Percentiles rank a stretch among this genome's conserved stretches.
These are phyloP conservation scores for Melanotaenia trifasciata DNA, from an alignment of 2,797 vertebrate genomes.

Conservation along the genomic window DNA sequence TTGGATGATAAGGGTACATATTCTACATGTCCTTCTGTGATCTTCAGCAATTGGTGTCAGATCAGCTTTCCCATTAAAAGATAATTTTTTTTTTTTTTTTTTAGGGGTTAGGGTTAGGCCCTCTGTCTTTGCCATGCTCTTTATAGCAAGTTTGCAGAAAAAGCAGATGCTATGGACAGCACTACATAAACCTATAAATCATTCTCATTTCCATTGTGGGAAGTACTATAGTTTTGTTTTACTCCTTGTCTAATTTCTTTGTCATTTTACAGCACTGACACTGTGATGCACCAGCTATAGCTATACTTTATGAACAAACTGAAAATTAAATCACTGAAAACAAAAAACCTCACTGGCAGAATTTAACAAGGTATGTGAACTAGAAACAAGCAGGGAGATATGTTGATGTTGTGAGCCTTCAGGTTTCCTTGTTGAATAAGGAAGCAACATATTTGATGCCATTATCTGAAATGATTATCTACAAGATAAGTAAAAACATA, in stretches of 20 bases:
- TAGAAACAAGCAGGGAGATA: too few species aligned
- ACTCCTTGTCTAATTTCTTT: background rate
- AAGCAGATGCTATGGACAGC: background rate
- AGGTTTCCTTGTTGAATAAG: background rate
- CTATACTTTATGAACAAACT: background rate
- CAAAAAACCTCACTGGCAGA: too few species aligned
- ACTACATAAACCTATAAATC: background rate
- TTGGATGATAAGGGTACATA: background rate
- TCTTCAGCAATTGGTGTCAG: background rate
- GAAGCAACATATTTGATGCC: background rate
- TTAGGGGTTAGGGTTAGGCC: too few species aligned
- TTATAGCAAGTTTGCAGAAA: background rate
- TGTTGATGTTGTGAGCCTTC: too few species aligned
- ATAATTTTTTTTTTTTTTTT: background rate
- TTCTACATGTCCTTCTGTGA: background rate
- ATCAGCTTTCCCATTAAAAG: constrained; percentile 21
- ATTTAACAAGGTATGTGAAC: too few species aligned
- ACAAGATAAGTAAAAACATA: background rate
- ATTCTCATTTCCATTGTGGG: background rate
- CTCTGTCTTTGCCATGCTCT: background rate
- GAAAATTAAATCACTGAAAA: too few species aligned
- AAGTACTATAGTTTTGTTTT: background rate
- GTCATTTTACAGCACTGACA: background rate
- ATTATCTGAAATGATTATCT: background rate
- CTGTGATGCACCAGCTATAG: background rate